Percentiles rank a stretch among this genome's conserved stretches.
Evolutionary conservation across 2,113 vertebrate genomes (phyloP).

Genomic region (Bucco capensis): DNA sequence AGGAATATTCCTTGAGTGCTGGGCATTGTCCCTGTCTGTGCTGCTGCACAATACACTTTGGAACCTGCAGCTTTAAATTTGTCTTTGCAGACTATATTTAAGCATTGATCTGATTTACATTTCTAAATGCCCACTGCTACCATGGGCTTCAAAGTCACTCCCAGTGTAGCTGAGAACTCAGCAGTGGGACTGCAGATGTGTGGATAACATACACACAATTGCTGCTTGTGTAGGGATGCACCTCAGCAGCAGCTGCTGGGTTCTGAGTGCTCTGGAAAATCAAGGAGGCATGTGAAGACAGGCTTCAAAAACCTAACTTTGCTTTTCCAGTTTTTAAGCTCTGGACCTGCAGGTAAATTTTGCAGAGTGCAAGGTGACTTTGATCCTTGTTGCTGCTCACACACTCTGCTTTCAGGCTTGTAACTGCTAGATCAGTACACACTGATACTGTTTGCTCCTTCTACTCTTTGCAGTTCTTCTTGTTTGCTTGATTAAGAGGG

Average conservation of each 20-base stretch:
- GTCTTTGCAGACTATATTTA: neutral
- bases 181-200: neutral
- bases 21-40: neutral
- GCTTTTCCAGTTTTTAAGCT: neutral
- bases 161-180: neutral
- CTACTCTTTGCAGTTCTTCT: neutral
- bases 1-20: neutral
- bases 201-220: neutral
- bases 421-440: neutral
- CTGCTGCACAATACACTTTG: neutral
- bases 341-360: neutral
- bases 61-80: neutral
- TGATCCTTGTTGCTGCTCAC: rapidly evolving
- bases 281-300: neutral
- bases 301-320: neutral
- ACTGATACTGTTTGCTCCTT: neutral
- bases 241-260: neutral
- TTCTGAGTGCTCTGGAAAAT: neutral
- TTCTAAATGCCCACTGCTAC: neutral
- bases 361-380: neutral
- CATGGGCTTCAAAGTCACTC: neutral
- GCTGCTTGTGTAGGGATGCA: neutral
- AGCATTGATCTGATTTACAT: neutral
- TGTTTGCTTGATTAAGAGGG: neutral
- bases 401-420: neutral